These are phyloP conservation scores for Smutsia gigantea DNA, from an alignment of 2,797 vertebrate genomes.

Conservation along the genomic window DNA sequence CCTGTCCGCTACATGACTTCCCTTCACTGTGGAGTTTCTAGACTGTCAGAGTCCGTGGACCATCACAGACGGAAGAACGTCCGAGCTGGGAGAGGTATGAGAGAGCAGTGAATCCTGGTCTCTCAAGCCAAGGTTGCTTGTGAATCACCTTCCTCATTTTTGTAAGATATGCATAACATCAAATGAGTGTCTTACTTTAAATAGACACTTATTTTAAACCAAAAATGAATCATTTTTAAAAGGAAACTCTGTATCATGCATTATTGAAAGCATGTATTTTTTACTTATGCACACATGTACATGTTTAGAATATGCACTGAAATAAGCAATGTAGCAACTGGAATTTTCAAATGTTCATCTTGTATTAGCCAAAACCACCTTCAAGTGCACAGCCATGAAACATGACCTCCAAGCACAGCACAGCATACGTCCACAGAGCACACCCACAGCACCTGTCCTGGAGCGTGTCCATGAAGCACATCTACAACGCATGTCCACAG, in stretches of 20 bases:
- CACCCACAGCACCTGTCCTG: background rate
- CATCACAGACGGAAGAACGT: fast-evolving
- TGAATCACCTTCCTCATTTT: background rate
- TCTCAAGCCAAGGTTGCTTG: background rate
- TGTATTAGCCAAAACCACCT: background rate
- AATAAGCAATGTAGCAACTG: background rate
- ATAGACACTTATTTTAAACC: background rate
- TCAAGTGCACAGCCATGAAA: background rate
- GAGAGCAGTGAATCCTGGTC: background rate
- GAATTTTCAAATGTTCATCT: background rate
- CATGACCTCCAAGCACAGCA: background rate
- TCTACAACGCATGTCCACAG: background rate
- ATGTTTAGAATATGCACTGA: background rate
- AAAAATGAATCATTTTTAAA: background rate
- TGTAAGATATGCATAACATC: background rate
- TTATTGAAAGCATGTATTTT: background rate
- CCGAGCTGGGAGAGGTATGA: background rate
- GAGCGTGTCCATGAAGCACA: background rate
- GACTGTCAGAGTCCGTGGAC: background rate
- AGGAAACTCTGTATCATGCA: background rate
- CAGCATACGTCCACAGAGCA: fast-evolving
- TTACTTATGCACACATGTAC: background rate
- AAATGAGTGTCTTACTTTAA: background rate
- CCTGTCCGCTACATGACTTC: background rate
- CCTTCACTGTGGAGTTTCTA: background rate